Percentiles rank a stretch among this genome's conserved stretches.
Evolutionary conservation across 2,888 invertebrate genomes (phyloP).

Genomic region (Mycalesis mineus): DNA sequence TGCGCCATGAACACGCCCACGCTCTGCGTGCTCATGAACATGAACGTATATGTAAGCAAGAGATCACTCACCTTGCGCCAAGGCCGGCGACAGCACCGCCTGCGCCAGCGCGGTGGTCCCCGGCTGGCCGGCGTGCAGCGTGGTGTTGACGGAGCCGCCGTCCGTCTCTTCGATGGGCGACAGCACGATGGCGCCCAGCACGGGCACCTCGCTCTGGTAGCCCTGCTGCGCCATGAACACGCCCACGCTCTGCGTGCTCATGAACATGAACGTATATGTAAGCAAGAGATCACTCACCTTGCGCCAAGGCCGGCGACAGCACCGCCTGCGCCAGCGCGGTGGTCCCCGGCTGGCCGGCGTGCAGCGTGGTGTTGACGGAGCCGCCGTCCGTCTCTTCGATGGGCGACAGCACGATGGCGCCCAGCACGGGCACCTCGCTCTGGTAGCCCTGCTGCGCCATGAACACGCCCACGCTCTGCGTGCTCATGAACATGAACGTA

Average conservation of each 20-base stretch:
- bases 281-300: slow-evolving; percentile 16
- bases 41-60: too few relatives aligned
- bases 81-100: slow-evolving; percentile 83
- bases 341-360: slow-evolving; percentile 85
- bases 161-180: slow-evolving; percentile 92
- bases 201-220: slow-evolving; percentile 82
- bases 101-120: slow-evolving; percentile 88
- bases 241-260: slow-evolving; percentile 77
- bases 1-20: slow-evolving; percentile 85
- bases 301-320: slow-evolving; percentile 70
- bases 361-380: slow-evolving; percentile 85
- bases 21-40: slow-evolving; percentile 67
- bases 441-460: slow-evolving; percentile 82
- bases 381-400: slow-evolving; percentile 90
- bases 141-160: slow-evolving; percentile 85
- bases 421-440: slow-evolving; percentile 84
- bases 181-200: slow-evolving; percentile 85
- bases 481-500: slow-evolving; percentile 53
- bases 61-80: slow-evolving; percentile 48
- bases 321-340: slow-evolving; percentile 83
- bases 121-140: slow-evolving; percentile 84
- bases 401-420: slow-evolving; percentile 87
- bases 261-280: slow-evolving; percentile 23
- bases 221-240: slow-evolving; percentile 84
- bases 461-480: slow-evolving; percentile 81